Conservation (phyloP, 2,113 vertebrate species). For the Oncorhynchus gorbuscha region DNA sequence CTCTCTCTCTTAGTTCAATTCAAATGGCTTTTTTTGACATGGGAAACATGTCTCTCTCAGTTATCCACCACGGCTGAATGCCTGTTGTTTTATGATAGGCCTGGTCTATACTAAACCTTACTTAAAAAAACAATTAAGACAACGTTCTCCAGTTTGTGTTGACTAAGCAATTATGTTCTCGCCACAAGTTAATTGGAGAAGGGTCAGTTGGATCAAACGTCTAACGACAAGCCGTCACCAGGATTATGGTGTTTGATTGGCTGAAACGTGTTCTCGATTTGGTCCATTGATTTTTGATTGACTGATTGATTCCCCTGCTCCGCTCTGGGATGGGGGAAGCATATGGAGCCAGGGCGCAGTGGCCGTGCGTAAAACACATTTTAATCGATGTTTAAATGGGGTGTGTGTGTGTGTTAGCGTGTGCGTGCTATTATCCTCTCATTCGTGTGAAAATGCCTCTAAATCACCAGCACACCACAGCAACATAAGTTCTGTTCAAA, state of each 20-base stretch:
- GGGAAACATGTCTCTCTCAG: too few species aligned
- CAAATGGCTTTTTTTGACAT: too few species aligned
- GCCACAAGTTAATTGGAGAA: too few species aligned
- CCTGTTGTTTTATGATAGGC: too few species aligned
- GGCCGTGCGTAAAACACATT: neutral
- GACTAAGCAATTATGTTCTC: neutral
- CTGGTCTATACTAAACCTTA: too few species aligned
- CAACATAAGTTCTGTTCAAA: too few species aligned
- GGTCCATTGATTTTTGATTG: slow-evolving; percentile 14
- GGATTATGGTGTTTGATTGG: slow-evolving; percentile 11
- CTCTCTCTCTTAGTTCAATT: too few species aligned
- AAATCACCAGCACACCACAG: too few species aligned
- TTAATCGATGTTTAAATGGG: slow-evolving; percentile 6
- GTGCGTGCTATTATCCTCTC: neutral
- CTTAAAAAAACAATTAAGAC: neutral
- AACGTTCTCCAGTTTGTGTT: neutral
- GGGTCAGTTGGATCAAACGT: too few species aligned
- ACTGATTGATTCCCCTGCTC: slow-evolving; percentile 14
- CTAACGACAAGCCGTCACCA: neutral
- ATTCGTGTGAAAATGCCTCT: neutral
- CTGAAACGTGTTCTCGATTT: neutral
- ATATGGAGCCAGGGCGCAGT: neutral
- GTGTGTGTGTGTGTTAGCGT: neutral
- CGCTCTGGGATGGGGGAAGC: neutral
- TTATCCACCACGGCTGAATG: too few species aligned